Evolutionary conservation across 2,797 vertebrate genomes (phyloP).

Genomic region (Sebastiscus tertius): DNA sequence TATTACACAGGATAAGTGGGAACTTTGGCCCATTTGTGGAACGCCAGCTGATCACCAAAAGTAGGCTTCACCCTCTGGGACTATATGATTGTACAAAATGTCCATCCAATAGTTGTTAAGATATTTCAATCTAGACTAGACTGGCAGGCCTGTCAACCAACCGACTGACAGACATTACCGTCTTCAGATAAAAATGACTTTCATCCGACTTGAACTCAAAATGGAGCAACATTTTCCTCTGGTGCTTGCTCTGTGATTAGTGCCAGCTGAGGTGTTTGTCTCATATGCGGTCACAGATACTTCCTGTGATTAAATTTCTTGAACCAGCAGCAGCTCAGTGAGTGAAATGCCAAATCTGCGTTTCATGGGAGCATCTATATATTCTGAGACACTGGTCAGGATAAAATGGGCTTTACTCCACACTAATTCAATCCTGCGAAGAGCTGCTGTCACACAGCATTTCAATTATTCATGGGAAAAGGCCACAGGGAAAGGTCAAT

Average conservation of each 20-base stretch:
- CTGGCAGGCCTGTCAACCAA: not conserved
- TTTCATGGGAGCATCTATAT: constrained; percentile 36
- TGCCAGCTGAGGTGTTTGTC: not conserved
- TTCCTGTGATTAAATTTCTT: constrained; percentile 45
- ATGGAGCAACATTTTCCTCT: not conserved
- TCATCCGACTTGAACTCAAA: not conserved
- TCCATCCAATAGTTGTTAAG: not conserved
- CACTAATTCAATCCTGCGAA: constrained; percentile 62
- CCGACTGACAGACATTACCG: not conserved
- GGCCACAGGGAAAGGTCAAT: constrained; percentile 65
- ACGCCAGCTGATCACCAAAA: not conserved
- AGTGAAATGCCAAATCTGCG: constrained; percentile 59
- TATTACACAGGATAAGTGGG: not conserved
- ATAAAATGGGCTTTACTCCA: constrained; percentile 49
- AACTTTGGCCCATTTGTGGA: not conserved
- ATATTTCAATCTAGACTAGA: not conserved
- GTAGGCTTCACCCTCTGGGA: not conserved
- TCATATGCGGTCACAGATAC: not conserved
- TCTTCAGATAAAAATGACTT: not conserved
- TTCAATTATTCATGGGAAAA: constrained; percentile 56
- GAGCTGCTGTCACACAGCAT: constrained; percentile 60
- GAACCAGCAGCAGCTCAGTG: constrained; percentile 13
- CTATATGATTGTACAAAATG: not conserved
- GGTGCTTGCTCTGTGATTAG: not conserved
- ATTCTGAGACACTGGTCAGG: constrained; percentile 47